phyloP scores from a whole-genome alignment of 2,113 vertebrate genomes.

The Bothrops jararaca region DNA sequence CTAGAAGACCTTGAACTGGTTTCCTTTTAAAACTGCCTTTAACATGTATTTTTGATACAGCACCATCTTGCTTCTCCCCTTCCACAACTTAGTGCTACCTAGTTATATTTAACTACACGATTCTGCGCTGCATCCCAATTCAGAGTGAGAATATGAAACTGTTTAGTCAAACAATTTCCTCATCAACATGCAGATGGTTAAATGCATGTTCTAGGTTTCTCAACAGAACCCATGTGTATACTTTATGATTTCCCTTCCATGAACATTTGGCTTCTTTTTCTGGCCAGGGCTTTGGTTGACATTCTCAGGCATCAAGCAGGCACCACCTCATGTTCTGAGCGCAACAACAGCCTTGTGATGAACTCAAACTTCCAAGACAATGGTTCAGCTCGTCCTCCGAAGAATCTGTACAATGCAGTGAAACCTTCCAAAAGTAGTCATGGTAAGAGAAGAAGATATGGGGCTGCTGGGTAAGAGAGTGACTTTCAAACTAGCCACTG shows the following conservation, averaged over 20 bases:
- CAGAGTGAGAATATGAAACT: neutral
- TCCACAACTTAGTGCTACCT: neutral
- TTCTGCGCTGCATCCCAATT: neutral
- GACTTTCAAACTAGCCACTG: too few relatives aligned
- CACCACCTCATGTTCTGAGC: constrained; percentile 79
- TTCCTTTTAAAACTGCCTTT: neutral
- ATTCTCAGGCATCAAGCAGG: constrained; percentile 87
- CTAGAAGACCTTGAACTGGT: neutral
- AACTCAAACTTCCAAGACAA: constrained; percentile 72
- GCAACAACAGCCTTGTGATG: constrained; percentile 84
- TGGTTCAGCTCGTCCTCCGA: constrained; percentile 78
- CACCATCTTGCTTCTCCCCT: neutral
- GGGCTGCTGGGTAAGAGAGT: neutral
- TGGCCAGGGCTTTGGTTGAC: constrained; percentile 83
- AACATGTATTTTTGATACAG: neutral
- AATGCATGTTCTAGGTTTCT: neutral
- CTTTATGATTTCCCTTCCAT: neutral
- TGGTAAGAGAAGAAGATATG: constrained; percentile 66
- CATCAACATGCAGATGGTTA: too few relatives aligned
- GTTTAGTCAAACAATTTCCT: neutral
- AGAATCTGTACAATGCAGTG: constrained; percentile 83
- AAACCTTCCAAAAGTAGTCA: constrained; percentile 83
- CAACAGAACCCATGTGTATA: neutral
- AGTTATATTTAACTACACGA: neutral
- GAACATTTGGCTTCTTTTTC: neutral